Evolutionary conservation across 1,140 invertebrate species (phyloP).

Genomic region (Metopolophium dirhodum): DNA sequence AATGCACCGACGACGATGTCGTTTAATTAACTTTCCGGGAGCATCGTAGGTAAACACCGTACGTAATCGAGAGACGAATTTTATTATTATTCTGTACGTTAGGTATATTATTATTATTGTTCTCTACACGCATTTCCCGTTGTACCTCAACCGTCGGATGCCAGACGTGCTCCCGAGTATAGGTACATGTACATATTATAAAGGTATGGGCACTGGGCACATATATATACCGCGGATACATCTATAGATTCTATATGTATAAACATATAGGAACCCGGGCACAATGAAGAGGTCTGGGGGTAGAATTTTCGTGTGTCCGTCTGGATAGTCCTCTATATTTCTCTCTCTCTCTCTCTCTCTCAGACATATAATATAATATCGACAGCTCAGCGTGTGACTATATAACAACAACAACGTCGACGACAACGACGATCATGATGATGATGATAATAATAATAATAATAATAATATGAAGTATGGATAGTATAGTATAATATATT

Average conservation of each 20-base stretch:
- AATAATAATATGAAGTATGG: neutral
- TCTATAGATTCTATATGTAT: neutral
- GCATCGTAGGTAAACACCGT: slow-evolving; percentile 33
- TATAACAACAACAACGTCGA: slow-evolving; percentile 1
- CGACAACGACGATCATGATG: neutral
- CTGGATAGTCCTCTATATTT: slow-evolving; percentile 20
- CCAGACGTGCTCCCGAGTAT: slow-evolving; percentile 43
- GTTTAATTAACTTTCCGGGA: slow-evolving; percentile 32
- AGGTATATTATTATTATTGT: slow-evolving; percentile 27
- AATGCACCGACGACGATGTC: neutral
- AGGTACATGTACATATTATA: neutral
- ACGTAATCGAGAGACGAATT: neutral
- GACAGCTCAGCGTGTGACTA: slow-evolving; percentile 55
- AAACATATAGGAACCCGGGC: neutral
- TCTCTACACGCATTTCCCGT: neutral
- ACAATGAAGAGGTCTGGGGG: slow-evolving; percentile 34
- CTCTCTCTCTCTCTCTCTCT: neutral
- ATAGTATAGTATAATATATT: neutral
- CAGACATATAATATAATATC: neutral
- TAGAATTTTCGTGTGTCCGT: slow-evolving; percentile 46
- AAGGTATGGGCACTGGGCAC: neutral
- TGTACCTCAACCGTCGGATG: slow-evolving; percentile 7
- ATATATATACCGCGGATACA: neutral
- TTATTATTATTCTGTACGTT: slow-evolving; percentile 7
- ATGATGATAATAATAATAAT: neutral